These are phyloP conservation scores for Centrocercus urophasianus DNA, from an alignment of 2,113 vertebrate species.

Conservation along the genomic window DNA sequence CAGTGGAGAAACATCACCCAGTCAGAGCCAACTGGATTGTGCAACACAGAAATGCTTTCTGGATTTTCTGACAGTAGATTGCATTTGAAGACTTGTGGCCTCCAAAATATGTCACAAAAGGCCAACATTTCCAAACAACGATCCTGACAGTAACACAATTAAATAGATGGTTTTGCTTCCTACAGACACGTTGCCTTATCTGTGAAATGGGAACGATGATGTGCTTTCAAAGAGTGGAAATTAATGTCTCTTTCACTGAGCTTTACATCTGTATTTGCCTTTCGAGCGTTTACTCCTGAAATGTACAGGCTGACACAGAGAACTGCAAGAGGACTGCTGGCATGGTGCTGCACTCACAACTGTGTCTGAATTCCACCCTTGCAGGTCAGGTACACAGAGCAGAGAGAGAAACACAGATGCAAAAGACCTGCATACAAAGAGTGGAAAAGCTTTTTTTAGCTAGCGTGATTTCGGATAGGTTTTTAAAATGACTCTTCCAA, in stretches of 20 bases:
- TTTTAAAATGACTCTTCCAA: not conserved
- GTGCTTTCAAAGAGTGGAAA: conserved; percentile 38
- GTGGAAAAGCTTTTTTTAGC: not conserved
- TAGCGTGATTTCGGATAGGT: not conserved
- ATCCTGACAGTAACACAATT: not conserved
- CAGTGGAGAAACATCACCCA: not conserved
- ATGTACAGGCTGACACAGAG: not conserved
- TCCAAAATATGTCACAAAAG: not conserved
- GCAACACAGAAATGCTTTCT: not conserved
- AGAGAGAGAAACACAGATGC: not conserved
- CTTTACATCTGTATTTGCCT: conserved; percentile 20
- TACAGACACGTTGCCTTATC: not conserved
- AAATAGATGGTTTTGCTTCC: conserved; percentile 1
- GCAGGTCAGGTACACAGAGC: not conserved
- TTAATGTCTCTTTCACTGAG: not conserved
- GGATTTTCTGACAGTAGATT: not conserved
- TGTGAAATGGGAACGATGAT: not conserved
- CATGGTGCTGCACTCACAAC: not conserved
- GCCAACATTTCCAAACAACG: not conserved
- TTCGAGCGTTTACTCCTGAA: not conserved
- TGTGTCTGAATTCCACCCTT: not conserved
- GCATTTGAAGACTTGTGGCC: not conserved
- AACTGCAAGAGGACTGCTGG: not conserved
- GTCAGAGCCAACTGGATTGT: not conserved
- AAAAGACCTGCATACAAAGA: not conserved